A percentile compares a stretch with the other conserved stretches of the same genome.
Evolutionary conservation across 2,113 vertebrate genomes (phyloP).

Genomic region (Pteropus alecto): DNA sequence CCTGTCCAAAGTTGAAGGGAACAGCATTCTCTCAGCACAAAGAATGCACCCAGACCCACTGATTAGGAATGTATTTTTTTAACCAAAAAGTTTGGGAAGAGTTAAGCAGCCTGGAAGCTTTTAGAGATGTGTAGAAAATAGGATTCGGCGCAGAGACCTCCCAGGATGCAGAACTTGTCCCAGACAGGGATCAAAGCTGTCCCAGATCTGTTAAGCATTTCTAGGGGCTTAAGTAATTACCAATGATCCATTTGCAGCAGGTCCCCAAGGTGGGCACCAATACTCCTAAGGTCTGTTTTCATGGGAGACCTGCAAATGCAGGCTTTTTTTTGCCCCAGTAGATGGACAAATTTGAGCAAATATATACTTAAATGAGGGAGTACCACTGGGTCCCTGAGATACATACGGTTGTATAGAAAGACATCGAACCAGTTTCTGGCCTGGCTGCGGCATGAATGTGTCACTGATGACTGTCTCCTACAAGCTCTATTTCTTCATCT

Average conservation of each 20-base stretch:
- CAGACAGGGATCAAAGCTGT: slow-evolving; percentile 70
- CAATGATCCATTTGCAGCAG: slow-evolving; percentile 48
- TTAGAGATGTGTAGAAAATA: slow-evolving; percentile 70
- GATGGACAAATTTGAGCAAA: background rate
- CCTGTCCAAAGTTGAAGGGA: slow-evolving; percentile 34
- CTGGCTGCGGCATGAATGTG: background rate
- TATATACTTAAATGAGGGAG: background rate
- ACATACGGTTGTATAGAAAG: background rate
- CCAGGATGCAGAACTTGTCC: slow-evolving; percentile 64
- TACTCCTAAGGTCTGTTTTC: background rate
- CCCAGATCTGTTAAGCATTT: slow-evolving; percentile 67
- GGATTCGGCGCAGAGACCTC: slow-evolving; percentile 70
- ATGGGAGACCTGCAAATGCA: background rate
- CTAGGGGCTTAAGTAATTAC: slow-evolving; percentile 61
- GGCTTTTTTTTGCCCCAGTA: background rate
- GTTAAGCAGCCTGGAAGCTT: slow-evolving; percentile 74
- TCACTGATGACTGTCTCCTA: background rate
- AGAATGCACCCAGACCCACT: slow-evolving; percentile 56
- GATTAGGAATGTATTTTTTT: slow-evolving; percentile 69
- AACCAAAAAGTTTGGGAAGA: slow-evolving; percentile 72
- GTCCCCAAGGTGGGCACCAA: background rate
- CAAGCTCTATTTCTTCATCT: background rate
- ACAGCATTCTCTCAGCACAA: slow-evolving; percentile 54
- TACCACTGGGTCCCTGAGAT: background rate
- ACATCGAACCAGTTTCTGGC: background rate